Base-by-base conservation (phyloP, 2,888 invertebrate genomes). In the Syritta pipiens region DNA sequence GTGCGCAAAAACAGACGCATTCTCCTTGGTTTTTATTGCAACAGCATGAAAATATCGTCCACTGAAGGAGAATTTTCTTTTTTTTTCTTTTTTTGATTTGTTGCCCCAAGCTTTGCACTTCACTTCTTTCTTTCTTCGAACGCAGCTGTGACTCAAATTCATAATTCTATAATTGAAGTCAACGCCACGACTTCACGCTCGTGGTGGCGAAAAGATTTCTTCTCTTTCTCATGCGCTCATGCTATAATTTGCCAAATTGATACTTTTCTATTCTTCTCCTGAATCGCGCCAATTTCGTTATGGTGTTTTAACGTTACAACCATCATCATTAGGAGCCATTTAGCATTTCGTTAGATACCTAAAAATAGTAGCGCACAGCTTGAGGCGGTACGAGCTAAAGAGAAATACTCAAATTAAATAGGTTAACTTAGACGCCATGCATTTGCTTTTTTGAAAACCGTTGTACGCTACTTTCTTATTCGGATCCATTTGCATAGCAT, bases 391-490 rank as follows among this genome's bases (percentile, higher is more conserved):
- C 22, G 9, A 35, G 42, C 12, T 28, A 30, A 1, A 32, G 35
- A 53, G 10, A 55, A 26, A 40, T n/a, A 24, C 24, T 35, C 22
- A 28, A 44, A 19, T 22, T 32, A 53, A 32, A 12, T 60, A 30
- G 55, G 68, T 68, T 49, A 53, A 46, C 30, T 48, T 42, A 57
- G 57, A 69, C 57, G 37, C n/a, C n/a, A n/a, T 63, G 55, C 69
- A 63, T 76, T 68, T 55, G 63, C n/a, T n/a, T n/a, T 63, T 69
- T 69, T 10, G 9, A 17, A 65, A 60, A 77, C 77, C 71, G 77
- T 67, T 71, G 65, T 51, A 63, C 17, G 53, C 55, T 48, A 67
- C 65, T 71, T 77, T 77, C 71, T 60, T 60, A 69, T 67, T 71
- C 24, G 9, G 46, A 7, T 26, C 19, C n/a, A 69, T 69, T 69